Base-by-base conservation (phyloP, 2,113 vertebrate genomes). In the Aplodontia rufa region DNA sequence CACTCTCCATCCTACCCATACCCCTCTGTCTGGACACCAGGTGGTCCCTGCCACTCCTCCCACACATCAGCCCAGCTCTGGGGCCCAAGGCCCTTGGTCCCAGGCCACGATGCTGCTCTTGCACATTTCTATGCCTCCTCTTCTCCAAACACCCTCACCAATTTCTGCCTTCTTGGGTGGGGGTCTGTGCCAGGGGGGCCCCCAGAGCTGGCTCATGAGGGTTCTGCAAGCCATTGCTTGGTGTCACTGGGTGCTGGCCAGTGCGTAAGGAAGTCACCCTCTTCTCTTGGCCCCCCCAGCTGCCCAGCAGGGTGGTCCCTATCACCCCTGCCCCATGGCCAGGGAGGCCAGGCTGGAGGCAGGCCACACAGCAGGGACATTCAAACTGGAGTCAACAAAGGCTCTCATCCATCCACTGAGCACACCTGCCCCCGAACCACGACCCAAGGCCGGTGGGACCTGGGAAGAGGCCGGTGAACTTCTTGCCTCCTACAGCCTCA, bases 401-500 rank as follows among this genome's bases (percentile, higher is more conserved):
- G n/a, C n/a, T n/a, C n/a, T n/a, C n/a, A n/a, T n/a, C 28, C 5
- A 1, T 32, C n/a, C 10, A 5, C 87, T 0, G 1, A 35, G 30
- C 22, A 1, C n/a, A 1, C 24, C 28, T 7, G 8, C n/a, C 71
- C 60, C 1, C 1, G 28, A n/a, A 28, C 53, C 20, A 51, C 14
- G 2, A 14, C 53, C 35, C 81, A 22, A n/a, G 26, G 45, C 14
- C 1, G 37, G 37, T 40, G 45, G 20, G 16, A 47, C 60, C 40
- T n/a, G 30, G 24, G 14, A 26, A 26, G 8, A 10, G 2, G 35
- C 60, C 71, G 20, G 6, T 1, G 20, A 20, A 11, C 58, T 9
- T n/a, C 78, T 45, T 17, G 26, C 47, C 24, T 28, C 28, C 47
- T 40, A 13, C 10, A 17, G n/a, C 85, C 91, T 79, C 47, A 28